Conservation (phyloP, 2,113 vertebrate species). For the Ochotona curzoniae region DNA sequence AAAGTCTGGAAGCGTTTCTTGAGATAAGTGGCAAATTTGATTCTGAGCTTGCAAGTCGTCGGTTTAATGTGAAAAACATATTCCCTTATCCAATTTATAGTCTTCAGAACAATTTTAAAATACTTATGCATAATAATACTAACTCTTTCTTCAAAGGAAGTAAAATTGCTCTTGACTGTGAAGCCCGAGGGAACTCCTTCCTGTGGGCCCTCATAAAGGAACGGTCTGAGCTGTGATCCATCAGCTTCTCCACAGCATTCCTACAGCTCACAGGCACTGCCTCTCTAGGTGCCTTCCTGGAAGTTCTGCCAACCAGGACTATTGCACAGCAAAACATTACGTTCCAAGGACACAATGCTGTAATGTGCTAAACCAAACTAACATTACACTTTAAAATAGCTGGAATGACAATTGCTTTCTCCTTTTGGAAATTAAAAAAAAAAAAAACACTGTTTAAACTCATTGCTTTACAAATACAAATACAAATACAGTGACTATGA, state of each 20-base stretch:
- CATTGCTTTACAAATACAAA: not conserved
- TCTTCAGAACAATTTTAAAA: slow-evolving; percentile 44
- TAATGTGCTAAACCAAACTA: not conserved
- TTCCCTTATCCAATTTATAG: not conserved
- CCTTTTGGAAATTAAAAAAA: not conserved
- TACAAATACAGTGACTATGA: not conserved
- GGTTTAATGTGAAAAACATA: not conserved
- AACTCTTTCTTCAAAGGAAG: slow-evolving; percentile 1
- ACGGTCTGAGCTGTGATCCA: not conserved
- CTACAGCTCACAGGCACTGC: not conserved
- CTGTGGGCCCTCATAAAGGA: not conserved
- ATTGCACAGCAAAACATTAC: not conserved
- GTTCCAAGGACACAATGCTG: not conserved
- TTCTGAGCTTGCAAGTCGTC: not conserved
- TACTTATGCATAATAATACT: slow-evolving; percentile 37
- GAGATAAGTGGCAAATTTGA: not conserved
- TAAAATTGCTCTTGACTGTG: not conserved
- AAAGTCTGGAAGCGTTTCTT: not conserved
- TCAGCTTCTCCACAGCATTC: not conserved
- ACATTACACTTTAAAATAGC: not conserved
- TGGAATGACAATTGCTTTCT: not conserved
- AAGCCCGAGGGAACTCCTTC: not conserved
- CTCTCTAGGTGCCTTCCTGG: not conserved
- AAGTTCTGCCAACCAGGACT: not conserved
- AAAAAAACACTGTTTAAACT: not conserved